Base-by-base conservation (phyloP, 2,797 vertebrate genomes). In the Muraenolepis orangiensis region DNA sequence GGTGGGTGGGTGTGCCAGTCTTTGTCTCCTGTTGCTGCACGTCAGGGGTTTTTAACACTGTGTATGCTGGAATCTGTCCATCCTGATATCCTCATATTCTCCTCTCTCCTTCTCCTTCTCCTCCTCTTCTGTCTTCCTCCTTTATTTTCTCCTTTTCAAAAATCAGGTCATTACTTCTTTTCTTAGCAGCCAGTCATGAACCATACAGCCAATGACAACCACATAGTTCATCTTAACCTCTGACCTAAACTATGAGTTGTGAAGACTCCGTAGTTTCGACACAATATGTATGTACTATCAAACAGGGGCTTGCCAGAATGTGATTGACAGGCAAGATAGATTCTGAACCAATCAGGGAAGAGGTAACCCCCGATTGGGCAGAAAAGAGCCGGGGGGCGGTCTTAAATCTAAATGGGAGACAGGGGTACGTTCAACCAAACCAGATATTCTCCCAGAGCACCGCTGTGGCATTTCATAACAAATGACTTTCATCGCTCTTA, bases 31-130 rank as follows among this genome's bases (percentile, higher is more conserved):
- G 42, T 76, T 6, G 72, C 6, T 76, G 76, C 77, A 85, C 87
- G 75, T 76, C 73, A 78, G 84, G 89, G 73, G 78, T 80, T 85
- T 88, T 91, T 92, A 91, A 92, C 91, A 90, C 89, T 82, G 90
- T 90, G 84, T 72, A 87, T 86, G 83, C 89, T 92, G 84, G 85
- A 85, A 81, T 85, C 77, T 84, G 81, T 84, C 85, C 81, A 76
- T 85, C 76, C 83, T 85, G 89, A 91, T 90, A 88, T 81, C 83
- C 31, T 72, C 88, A 89, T 78, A 86, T 87, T 82, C 14, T 66
- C 92, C 87, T 87, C 87, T 82, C 14, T 66, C 92, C 87, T 87
- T 86, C 87, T 90, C 87, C 85, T 82, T 66, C 66, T 69, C 14
- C n/a, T 57, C 32, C 18, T 28, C 67, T 61, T 0, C 74, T 72